These are phyloP conservation scores for Tetranychus urticae DNA, from an alignment of 1,140 invertebrate species.

Conservation along the genomic window DNA sequence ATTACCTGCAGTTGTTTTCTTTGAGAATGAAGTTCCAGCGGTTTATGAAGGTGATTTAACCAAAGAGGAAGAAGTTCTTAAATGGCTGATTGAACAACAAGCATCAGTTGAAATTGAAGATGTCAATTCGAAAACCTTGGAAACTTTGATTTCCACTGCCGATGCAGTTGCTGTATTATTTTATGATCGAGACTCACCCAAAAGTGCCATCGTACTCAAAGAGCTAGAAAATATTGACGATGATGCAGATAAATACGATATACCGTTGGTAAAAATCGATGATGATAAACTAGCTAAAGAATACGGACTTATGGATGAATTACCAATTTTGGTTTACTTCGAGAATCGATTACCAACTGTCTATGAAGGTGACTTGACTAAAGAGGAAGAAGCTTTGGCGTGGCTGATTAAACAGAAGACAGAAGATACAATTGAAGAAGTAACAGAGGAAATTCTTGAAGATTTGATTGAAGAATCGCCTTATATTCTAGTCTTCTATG, in stretches of 20 bases:
- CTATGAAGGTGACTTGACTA: conserved; percentile 42
- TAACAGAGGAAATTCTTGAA: conserved; percentile 22
- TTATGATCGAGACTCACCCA: conserved; percentile 27
- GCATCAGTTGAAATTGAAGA: conserved; percentile 76
- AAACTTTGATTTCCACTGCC: conserved; percentile 60
- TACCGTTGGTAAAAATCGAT: conserved; percentile 19
- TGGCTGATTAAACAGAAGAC: conserved; percentile 74
- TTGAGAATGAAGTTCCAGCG: conserved; percentile 16
- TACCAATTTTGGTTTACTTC: conserved; percentile 18
- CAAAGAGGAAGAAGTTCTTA: conserved; percentile 69
- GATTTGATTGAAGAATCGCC: conserved; percentile 15
- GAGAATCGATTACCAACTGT: conserved; percentile 15
- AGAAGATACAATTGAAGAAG: conserved; percentile 75
- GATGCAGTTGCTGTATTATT: conserved; percentile 55
- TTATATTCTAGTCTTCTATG: conserved; percentile 18
- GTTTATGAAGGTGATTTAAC: conserved; percentile 39
- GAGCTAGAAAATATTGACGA: conserved; percentile 22
- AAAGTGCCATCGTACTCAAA: conserved; percentile 15
- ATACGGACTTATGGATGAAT: conserved; percentile 15
- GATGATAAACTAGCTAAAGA: conserved; percentile 16
- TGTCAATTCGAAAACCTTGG: conserved; percentile 71
- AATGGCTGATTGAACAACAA: conserved; percentile 73
- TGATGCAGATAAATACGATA: conserved; percentile 15
- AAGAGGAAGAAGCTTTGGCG: conserved; percentile 66
- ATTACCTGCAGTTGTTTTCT: conserved; percentile 17